These are phyloP conservation scores for Nyctalus aviator DNA, from an alignment of 2,797 vertebrate genomes.

Conservation along the genomic window DNA sequence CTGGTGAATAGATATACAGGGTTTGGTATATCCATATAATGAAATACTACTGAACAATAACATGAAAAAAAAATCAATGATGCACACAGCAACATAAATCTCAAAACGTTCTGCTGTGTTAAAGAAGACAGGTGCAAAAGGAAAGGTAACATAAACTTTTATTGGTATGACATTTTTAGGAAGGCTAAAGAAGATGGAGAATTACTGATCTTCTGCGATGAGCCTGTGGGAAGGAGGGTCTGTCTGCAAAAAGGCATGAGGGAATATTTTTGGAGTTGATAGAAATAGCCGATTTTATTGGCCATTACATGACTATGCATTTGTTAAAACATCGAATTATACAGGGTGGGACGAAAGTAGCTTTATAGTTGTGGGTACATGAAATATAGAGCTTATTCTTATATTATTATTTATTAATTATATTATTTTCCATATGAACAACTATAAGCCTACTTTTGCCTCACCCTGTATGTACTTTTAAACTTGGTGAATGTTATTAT, in stretches of 20 bases:
- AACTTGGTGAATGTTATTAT: not conserved
- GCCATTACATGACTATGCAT: not conserved
- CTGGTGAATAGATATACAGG: not conserved
- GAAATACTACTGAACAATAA: not conserved
- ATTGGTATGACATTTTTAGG: not conserved
- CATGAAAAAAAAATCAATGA: not conserved
- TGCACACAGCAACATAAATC: not conserved
- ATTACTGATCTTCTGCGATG: not conserved
- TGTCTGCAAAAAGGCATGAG: not conserved
- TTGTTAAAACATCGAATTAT: not conserved
- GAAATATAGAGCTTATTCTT: not conserved
- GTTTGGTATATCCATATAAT: not conserved
- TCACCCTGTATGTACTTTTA: not conserved
- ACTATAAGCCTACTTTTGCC: not conserved
- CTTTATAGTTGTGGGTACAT: not conserved
- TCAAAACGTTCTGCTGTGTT: not conserved
- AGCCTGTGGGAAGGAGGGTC: not conserved
- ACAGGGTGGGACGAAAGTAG: not conserved
- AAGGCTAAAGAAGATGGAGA: not conserved
- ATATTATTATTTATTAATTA: not conserved
- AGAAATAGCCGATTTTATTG: slow-evolving; percentile 7
- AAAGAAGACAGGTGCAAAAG: not conserved
- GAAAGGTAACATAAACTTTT: not conserved
- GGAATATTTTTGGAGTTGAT: not conserved
- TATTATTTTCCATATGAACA: not conserved